Conservation (phyloP, 1,140 invertebrate species). For the Neodiprion lecontei region DNA sequence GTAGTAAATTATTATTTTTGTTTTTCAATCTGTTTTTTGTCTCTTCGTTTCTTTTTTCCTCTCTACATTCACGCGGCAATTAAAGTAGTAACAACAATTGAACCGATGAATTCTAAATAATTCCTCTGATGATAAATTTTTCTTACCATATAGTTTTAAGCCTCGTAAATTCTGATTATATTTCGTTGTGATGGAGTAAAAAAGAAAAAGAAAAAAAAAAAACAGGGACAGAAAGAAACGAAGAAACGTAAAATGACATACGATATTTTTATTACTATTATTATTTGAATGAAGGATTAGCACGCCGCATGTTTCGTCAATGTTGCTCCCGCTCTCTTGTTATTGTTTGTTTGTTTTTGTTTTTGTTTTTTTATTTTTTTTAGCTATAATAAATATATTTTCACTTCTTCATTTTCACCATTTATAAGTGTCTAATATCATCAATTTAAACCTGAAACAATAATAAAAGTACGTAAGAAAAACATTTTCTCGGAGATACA, state of each 20-base stretch:
- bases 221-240: background rate
- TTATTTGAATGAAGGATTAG: conserved; percentile 42
- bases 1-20: too few relatives aligned
- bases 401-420: conserved; percentile 1
- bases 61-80: too few relatives aligned
- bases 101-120: background rate
- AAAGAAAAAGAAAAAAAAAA: background rate
- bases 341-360: too few relatives aligned
- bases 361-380: background rate
- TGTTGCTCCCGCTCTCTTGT: conserved; percentile 33
- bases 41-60: too few relatives aligned
- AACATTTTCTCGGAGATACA: too few relatives aligned
- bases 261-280: too few relatives aligned
- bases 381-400: background rate
- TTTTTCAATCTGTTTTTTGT: too few relatives aligned
- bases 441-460: background rate
- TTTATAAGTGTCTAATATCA: background rate
- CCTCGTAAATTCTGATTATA: conserved; percentile 33
- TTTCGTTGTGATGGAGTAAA: conserved; percentile 24
- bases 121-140: background rate
- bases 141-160: background rate
- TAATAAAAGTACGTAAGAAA: background rate
- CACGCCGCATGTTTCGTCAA: conserved; percentile 57
- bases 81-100: too few relatives aligned
- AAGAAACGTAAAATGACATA: background rate